Conservation (phyloP, 2,888 invertebrate genomes). For the Xestobium rufovillosum region DNA sequence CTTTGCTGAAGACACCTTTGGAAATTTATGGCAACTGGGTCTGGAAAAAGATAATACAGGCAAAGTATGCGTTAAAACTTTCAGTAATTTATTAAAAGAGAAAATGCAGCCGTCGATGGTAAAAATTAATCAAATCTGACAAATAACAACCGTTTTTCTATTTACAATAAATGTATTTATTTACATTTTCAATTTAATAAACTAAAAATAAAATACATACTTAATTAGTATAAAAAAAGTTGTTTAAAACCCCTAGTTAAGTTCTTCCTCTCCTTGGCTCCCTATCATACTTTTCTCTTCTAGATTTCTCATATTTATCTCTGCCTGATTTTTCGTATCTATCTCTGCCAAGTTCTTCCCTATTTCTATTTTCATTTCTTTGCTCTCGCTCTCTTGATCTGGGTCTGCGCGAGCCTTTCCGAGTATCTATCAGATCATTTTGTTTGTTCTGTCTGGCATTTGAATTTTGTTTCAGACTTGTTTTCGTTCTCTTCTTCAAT, state of each 20-base stretch:
- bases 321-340: slow-evolving; percentile 8
- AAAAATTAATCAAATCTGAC: too few relatives aligned
- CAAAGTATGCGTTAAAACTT: slow-evolving; percentile 51
- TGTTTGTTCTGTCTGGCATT: slow-evolving; percentile 11
- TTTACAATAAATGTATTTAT: too few relatives aligned
- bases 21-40: slow-evolving; percentile 47
- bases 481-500: slow-evolving; percentile 7
- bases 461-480: slow-evolving; percentile 15
- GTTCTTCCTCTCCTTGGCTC: slow-evolving; percentile 24
- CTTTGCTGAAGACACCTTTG: slow-evolving; percentile 46
- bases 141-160: too few relatives aligned
- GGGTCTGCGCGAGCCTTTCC: slow-evolving; percentile 16
- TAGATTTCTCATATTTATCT: slow-evolving; percentile 11
- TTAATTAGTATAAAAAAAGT: slow-evolving; percentile 4
- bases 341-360: slow-evolving; percentile 13
- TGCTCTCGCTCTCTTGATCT: slow-evolving; percentile 15
- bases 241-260: too few relatives aligned
- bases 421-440: slow-evolving; percentile 18
- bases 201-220: slow-evolving; percentile 7
- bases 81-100: slow-evolving; percentile 35
- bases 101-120: slow-evolving; percentile 25
- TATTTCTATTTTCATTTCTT: slow-evolving; percentile 16
- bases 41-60: slow-evolving; percentile 46
- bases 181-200: slow-evolving; percentile 6
- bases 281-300: slow-evolving; percentile 23